Evolutionary conservation across 92 coral and sea anemone species (phyloP), one percentile per base, ranked within the genome.

Genomic region (Siderastrea siderea): DNA sequence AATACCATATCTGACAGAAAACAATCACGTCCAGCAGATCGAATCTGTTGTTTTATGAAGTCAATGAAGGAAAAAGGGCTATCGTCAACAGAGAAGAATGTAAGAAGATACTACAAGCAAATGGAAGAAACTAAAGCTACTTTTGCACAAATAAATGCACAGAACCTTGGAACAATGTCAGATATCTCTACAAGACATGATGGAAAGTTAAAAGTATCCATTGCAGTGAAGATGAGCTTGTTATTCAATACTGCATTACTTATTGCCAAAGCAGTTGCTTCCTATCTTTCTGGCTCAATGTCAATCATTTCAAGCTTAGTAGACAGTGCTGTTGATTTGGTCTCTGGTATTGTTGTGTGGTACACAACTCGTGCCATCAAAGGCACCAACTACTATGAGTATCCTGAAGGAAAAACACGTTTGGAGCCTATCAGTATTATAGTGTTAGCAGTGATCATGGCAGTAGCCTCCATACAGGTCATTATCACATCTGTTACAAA

Each of bases 271-370:
- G 84, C 91, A 3, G 88, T 97, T 43, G 99, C 98, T 46, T 88
- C 96, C 0, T 89, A 96, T 74, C 84, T 95, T 45, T 97, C 99
- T 81, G 98, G 97, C 15, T 97, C 99, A 10, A 83, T 97, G 96
- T 94, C 99, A n/a, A 91, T 97, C 73, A 95, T 97, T 15, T 97
- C 99, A 7, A 97, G 99, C 78, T 89, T 97, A 79, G 98, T 97
- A 43, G 99, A 97, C 88, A 97, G 99, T 87, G 94, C 95, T 38
- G 91, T 96, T 62, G 98, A 97, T 88, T 86, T 97, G 81, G 94
- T 95, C 58, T 97, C 98, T 5, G 96, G 96, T 16, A 9, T 89
- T 13, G 89, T 97, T 69, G 84, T 97, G 84, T 97, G 99, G 98
- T 93, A 90, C 80, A 97, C 99, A 0, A 84, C 84, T 15, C 88